These are phyloP conservation scores for Calyptomena viridis DNA, from an alignment of 2,113 vertebrate species.

Conservation along the genomic window DNA sequence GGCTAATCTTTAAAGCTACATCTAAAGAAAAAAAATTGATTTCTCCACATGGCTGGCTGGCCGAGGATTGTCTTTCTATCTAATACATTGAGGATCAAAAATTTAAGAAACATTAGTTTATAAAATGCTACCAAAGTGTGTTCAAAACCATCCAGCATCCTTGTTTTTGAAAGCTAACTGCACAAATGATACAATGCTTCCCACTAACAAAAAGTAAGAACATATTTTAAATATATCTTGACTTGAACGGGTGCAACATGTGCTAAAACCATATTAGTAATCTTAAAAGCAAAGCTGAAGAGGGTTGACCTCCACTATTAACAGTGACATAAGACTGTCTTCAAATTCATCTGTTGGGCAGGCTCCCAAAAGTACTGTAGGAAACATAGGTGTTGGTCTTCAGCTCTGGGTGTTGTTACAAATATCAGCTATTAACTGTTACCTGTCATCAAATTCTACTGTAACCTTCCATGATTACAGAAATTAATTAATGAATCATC, in stretches of 20 bases:
- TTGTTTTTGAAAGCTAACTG: background rate
- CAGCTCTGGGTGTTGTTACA: background rate
- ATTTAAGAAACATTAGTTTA: background rate
- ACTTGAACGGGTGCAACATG: background rate
- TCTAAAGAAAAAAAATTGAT: background rate
- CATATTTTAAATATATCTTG: background rate
- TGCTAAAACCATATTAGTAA: background rate
- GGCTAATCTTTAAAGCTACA: conserved; percentile 11
- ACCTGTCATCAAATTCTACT: background rate
- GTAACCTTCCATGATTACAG: background rate
- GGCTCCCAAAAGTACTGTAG: background rate
- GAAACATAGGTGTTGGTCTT: background rate
- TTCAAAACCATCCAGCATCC: background rate
- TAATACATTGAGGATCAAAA: background rate
- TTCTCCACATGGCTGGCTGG: background rate
- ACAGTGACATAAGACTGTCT: background rate
- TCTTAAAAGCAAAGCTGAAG: background rate
- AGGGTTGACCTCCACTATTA: background rate
- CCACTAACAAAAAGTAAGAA: background rate
- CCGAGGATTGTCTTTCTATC: background rate
- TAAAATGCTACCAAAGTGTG: background rate
- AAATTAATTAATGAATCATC: background rate
- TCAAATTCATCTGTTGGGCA: background rate
- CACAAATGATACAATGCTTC: background rate
- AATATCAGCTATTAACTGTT: background rate